These are phyloP conservation scores for Cylindroiulus punctatus DNA, from an alignment of 2,888 invertebrate genomes.

Conservation along the genomic window DNA sequence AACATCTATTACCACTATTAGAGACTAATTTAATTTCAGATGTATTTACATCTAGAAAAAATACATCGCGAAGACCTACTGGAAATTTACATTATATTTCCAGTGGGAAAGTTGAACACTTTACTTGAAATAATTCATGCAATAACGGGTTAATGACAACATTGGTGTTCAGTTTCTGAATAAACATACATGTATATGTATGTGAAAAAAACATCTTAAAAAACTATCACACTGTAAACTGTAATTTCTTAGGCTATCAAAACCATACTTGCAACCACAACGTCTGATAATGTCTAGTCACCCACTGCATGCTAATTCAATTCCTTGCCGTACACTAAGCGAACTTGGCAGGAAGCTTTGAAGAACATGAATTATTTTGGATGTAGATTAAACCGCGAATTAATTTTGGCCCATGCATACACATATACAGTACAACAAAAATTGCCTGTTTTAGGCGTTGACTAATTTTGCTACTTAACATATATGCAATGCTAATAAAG, in stretches of 20 bases:
- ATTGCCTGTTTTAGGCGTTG: background rate
- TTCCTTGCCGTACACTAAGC: background rate
- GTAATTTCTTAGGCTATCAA: background rate
- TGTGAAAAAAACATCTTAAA: too few species aligned
- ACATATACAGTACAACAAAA: background rate
- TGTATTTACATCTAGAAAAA: too few species aligned
- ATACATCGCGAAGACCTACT: too few species aligned
- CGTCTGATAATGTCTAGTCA: background rate
- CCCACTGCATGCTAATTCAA: background rate
- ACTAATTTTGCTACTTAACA: conserved; percentile 29
- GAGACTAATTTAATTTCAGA: too few species aligned
- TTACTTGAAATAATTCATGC: too few species aligned
- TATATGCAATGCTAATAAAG: conserved; percentile 34
- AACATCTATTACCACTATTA: too few species aligned
- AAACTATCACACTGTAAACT: background rate
- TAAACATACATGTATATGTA: too few species aligned
- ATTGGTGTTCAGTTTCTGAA: too few species aligned
- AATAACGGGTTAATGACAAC: too few species aligned
- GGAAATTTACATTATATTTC: too few species aligned
- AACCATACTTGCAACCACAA: too few species aligned
- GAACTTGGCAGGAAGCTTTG: background rate
- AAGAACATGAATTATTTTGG: background rate
- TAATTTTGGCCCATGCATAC: background rate
- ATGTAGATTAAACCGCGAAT: conserved; percentile 34
- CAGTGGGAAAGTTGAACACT: too few species aligned